These are phyloP conservation scores for Axinella damicornis DNA, from an alignment of 37 sponge, comb jelly and placozoan species.

Conservation along the genomic window DNA sequence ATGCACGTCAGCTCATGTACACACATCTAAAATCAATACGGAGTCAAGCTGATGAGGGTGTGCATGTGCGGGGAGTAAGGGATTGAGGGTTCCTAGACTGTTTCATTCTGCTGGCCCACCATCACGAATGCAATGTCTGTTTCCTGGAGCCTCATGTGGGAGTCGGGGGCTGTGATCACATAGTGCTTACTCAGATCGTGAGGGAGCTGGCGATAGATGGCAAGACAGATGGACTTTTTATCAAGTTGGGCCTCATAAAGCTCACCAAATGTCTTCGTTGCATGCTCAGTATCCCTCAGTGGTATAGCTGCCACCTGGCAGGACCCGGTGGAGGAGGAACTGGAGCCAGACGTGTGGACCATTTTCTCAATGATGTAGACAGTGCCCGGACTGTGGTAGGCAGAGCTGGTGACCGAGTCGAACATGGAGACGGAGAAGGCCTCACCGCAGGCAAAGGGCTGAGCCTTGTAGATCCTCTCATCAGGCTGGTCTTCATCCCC, in stretches of 20 bases:
- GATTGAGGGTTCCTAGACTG: no score
- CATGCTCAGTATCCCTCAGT: neutral
- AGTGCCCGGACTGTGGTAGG: constrained; percentile 57
- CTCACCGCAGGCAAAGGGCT: constrained; percentile 76
- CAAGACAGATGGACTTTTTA: constrained; percentile 31
- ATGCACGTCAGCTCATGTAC: no score
- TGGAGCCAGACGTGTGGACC: constrained; percentile 17
- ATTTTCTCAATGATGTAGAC: constrained; percentile 38
- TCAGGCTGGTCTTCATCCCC: constrained; percentile 69
- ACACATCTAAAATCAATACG: no score
- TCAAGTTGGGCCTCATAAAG: constrained; percentile 31
- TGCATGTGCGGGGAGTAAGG: no score
- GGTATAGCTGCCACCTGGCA: neutral
- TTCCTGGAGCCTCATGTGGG: neutral
- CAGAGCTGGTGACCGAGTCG: constrained; percentile 65
- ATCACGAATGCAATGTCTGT: constrained; percentile 47
- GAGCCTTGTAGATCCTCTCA: constrained; percentile 38
- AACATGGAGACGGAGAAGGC: constrained; percentile 71
- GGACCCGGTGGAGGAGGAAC: neutral
- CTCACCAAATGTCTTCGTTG: constrained; percentile 19
- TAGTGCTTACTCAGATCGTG: neutral
- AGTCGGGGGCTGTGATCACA: constrained; percentile 54
- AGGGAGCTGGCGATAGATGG: constrained; percentile 34
- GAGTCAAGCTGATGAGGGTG: no score
- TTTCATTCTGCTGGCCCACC: neutral